A percentile compares a stretch with the other conserved stretches of the same genome.
phyloP scores from a whole-genome alignment of 1,140 invertebrate species.

The Orchesella cincta region DNA sequence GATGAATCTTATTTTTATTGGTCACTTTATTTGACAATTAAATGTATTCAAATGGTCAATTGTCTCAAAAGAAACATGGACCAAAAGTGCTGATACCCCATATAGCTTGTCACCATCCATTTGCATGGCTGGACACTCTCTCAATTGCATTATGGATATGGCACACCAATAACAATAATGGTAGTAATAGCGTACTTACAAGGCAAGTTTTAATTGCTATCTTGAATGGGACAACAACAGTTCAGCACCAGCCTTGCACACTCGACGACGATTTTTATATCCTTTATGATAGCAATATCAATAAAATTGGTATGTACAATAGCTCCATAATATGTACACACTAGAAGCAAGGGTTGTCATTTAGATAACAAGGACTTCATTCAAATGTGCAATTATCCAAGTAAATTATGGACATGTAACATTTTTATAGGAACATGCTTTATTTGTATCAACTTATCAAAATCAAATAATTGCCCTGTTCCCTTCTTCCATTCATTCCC shows the following conservation, averaged over 20 bases:
- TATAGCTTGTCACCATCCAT: background rate
- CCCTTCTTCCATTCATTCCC: too few relatives aligned
- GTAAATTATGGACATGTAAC: too few relatives aligned
- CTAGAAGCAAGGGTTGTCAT: too few relatives aligned
- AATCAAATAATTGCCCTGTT: too few relatives aligned
- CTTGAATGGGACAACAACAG: background rate
- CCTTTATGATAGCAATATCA: background rate
- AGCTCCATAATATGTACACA: background rate
- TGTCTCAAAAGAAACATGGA: conserved; percentile 6
- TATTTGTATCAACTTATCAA: too few relatives aligned
- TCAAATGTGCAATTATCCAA: background rate
- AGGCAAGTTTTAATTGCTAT: conserved; percentile 1
- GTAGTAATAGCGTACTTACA: background rate
- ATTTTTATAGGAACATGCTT: too few relatives aligned
- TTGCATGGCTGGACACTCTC: background rate
- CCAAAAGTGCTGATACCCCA: conserved; percentile 2
- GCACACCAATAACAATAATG: background rate
- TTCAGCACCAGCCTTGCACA: background rate
- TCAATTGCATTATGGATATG: background rate
- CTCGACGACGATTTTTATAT: background rate
- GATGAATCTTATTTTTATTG: background rate
- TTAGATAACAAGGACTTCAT: background rate
- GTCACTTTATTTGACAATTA: conserved; percentile 5
- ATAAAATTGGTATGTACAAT: background rate
- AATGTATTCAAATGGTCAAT: conserved; percentile 19